Percentiles rank a stretch among this genome's conserved stretches.
Conservation (phyloP, 2,888 invertebrate genomes). For the Mesoligia furuncula region DNA sequence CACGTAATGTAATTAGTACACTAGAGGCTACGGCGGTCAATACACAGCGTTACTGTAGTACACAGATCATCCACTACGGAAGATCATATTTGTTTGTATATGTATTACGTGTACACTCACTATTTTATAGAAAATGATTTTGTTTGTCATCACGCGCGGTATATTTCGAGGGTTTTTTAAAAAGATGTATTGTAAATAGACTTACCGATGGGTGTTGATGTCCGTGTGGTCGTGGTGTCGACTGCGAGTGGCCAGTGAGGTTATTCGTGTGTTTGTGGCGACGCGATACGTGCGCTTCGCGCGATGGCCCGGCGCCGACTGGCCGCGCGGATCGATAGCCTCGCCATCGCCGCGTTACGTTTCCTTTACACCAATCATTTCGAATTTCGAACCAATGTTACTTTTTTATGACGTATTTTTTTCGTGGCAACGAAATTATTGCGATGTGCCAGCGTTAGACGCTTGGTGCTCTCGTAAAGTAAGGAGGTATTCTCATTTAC, state of each 20-base stretch:
- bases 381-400: slow-evolving; percentile 59
- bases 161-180: not conserved
- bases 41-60: slow-evolving; percentile 11
- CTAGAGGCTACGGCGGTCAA: slow-evolving; percentile 23
- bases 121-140: slow-evolving; percentile 9
- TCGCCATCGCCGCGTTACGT: slow-evolving; percentile 83
- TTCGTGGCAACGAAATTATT: slow-evolving; percentile 49
- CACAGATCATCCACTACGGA: slow-evolving; percentile 41
- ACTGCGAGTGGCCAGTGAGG: slow-evolving; percentile 63
- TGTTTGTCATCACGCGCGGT: slow-evolving; percentile 18
- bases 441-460: slow-evolving; percentile 45
- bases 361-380: slow-evolving; percentile 77
- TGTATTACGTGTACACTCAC: slow-evolving; percentile 51
- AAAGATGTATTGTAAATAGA: slow-evolving; percentile 20
- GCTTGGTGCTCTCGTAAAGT: slow-evolving; percentile 34
- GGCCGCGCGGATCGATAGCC: slow-evolving; percentile 86
- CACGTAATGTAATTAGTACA: slow-evolving; percentile 61
- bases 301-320: slow-evolving; percentile 86
- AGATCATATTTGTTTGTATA: slow-evolving; percentile 65
- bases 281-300: slow-evolving; percentile 78
- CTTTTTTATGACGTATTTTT: slow-evolving; percentile 61
- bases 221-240: slow-evolving; percentile 42
- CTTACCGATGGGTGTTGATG: slow-evolving; percentile 61
- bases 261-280: slow-evolving; percentile 60
- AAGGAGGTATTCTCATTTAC: slow-evolving; percentile 30